Percentiles rank a stretch among this genome's conserved stretches.
Evolutionary conservation across 35 echinoderm and acorn worm species (phyloP).

Genomic region (Heliocidaris tuberculata): DNA sequence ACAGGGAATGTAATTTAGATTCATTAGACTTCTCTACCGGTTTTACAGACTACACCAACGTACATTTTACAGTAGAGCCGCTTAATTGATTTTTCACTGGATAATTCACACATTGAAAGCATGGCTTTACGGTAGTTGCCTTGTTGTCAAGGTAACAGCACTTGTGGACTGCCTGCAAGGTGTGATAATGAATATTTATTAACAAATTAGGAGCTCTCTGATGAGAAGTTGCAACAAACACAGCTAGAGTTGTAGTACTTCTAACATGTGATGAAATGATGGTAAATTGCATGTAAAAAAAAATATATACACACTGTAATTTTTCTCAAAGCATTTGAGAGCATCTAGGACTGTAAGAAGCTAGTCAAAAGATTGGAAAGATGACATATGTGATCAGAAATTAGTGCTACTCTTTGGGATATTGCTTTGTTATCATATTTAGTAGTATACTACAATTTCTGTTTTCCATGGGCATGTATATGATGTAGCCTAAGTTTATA

Average conservation of each 20-base stretch:
- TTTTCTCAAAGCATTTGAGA: no score
- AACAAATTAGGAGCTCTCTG: neutral
- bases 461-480: no score
- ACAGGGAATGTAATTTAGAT: neutral
- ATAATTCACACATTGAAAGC: neutral
- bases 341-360: no score
- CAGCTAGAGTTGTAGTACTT: neutral
- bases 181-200: neutral
- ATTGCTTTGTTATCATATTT: no score
- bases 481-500: no score
- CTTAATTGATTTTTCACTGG: neutral
- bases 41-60: neutral
- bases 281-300: no score
- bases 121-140: neutral
- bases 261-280: no score
- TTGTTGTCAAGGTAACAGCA: neutral
- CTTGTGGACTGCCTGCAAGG: neutral
- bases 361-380: no score
- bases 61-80: neutral
- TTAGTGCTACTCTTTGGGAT: no score
- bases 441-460: no score
- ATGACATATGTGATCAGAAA: no score
- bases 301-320: no score
- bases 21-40: neutral
- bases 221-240: neutral